phyloP scores from a whole-genome alignment of 2,797 vertebrate species.

The Platalea minor region DNA sequence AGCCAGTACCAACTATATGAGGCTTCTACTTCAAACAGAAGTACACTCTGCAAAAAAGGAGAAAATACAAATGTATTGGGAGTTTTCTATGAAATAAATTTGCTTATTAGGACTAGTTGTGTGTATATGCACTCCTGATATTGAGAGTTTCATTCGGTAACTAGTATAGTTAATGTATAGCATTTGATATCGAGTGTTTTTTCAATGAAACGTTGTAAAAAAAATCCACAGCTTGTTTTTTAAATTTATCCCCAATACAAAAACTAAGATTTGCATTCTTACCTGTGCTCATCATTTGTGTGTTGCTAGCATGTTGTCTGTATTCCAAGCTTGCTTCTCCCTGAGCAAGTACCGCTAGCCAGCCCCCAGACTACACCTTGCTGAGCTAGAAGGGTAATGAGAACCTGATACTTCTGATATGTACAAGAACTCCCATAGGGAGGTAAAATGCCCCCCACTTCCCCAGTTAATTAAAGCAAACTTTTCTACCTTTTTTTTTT shows the following conservation, averaged over 20 bases:
- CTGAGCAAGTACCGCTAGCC: not conserved
- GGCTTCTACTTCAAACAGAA: not conserved
- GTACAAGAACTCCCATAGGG: not conserved
- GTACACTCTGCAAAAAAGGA: not conserved
- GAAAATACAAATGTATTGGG: not conserved
- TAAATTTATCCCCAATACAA: not conserved
- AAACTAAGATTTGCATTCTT: not conserved
- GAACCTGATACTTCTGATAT: not conserved
- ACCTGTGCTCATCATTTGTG: not conserved
- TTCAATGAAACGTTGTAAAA: not conserved
- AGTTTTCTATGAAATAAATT: not conserved
- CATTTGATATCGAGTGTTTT: not conserved
- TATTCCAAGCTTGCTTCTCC: not conserved
- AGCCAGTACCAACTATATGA: not conserved
- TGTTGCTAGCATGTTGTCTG: not conserved
- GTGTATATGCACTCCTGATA: not conserved
- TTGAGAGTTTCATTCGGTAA: not conserved
- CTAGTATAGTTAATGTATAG: not conserved
- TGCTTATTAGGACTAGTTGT: not conserved
- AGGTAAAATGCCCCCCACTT: not conserved
- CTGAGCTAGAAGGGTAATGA: not conserved
- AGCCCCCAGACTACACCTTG: not conserved
- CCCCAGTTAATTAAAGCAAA: not conserved
- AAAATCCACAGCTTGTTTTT: not conserved
- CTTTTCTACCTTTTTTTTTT: not conserved